A percentile compares a stretch with the other conserved stretches of the same genome.
phyloP scores from a whole-genome alignment of 1,140 invertebrate species.

The Daktulosphaira vitifoliae region DNA sequence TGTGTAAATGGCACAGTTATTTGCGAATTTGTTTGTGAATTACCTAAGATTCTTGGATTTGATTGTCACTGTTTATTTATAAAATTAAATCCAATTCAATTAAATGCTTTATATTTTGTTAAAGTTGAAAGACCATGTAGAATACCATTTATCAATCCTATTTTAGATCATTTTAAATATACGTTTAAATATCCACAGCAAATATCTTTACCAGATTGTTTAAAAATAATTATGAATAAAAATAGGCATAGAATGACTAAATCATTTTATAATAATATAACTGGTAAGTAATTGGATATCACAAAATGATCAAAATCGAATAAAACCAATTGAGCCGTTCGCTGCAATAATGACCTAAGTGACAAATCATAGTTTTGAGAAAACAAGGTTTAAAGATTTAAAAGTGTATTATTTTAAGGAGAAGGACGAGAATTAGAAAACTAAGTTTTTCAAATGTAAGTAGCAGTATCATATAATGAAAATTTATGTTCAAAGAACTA shows the following conservation, averaged over 20 bases:
- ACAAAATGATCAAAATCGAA: neutral
- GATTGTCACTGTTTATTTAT: neutral
- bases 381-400: too few relatives aligned
- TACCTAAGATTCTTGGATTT: slow-evolving; percentile 9
- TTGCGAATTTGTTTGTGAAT: neutral
- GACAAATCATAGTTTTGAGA: too few relatives aligned
- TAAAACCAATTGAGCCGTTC: too few relatives aligned
- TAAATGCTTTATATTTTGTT: slow-evolving; percentile 25
- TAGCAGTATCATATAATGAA: too few relatives aligned
- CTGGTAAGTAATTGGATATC: neutral
- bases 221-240: slow-evolving; percentile 3
- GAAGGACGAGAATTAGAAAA: too few relatives aligned
- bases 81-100: slow-evolving; percentile 6
- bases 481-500: too few relatives aligned
- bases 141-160: neutral
- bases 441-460: too few relatives aligned
- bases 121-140: slow-evolving; percentile 11
- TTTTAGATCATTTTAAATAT: neutral
- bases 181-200: slow-evolving; percentile 18
- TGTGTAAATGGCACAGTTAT: slow-evolving; percentile 1
- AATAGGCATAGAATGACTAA: slow-evolving; percentile 25
- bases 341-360: too few relatives aligned
- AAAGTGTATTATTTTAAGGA: too few relatives aligned
- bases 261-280: slow-evolving; percentile 13
- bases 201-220: neutral